A percentile compares a stretch with the other conserved stretches of the same genome.
These are phyloP conservation scores for Emydura subglobosa DNA, from an alignment of 2,113 vertebrate genomes.

Conservation along the genomic window DNA sequence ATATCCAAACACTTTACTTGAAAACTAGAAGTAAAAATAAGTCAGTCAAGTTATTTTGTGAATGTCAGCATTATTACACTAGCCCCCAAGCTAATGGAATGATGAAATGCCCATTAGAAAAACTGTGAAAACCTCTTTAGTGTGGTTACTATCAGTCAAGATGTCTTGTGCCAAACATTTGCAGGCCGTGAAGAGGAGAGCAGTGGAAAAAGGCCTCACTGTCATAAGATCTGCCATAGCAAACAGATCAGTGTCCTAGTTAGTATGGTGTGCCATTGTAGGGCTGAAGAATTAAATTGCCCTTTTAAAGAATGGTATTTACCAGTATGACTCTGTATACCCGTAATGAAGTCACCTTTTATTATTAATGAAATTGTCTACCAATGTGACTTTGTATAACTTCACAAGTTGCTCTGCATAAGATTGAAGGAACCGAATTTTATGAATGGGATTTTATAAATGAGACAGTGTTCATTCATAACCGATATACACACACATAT, in stretches of 20 bases:
- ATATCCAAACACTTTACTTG: not conserved
- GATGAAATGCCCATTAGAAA: not conserved
- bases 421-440: too few relatives aligned
- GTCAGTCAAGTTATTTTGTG: not conserved
- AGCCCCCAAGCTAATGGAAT: accelerated
- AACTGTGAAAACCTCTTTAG: not conserved
- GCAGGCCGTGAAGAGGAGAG: not conserved
- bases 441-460: too few relatives aligned
- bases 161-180: not conserved
- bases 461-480: too few relatives aligned
- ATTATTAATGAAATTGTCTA: too few relatives aligned
- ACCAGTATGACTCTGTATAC: too few relatives aligned
- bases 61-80: not conserved
- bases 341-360: too few relatives aligned
- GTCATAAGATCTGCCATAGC: not conserved
- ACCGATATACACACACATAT: too few relatives aligned
- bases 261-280: not conserved
- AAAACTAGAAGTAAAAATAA: not conserved
- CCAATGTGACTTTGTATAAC: too few relatives aligned
- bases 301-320: too few relatives aligned
- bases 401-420: too few relatives aligned
- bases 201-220: not conserved
- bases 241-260: not conserved
- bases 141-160: not conserved
- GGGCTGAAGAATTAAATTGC: too few relatives aligned